phyloP scores from a whole-genome alignment of 2,888 invertebrate genomes.

The Limulus polyphemus region DNA sequence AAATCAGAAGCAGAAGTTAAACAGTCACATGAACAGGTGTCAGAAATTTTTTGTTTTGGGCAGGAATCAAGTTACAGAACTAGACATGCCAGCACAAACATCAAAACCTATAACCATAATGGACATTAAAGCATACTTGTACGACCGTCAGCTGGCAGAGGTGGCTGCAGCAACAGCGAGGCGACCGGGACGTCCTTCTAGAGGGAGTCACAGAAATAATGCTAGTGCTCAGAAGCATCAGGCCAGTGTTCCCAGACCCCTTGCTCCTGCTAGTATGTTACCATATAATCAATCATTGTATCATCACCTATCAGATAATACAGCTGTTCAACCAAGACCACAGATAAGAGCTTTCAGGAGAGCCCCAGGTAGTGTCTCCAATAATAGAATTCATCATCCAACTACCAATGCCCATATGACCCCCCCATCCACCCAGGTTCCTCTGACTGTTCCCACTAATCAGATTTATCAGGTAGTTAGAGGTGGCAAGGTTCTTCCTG shows the following conservation, averaged over 20 bases:
- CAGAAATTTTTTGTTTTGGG: conserved; percentile 79
- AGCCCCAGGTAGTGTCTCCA: not conserved
- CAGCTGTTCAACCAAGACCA: no score
- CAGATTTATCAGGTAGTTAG: conserved; percentile 1
- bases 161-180: not conserved
- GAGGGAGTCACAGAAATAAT: not conserved
- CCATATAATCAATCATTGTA: not conserved
- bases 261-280: not conserved
- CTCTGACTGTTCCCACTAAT: not conserved
- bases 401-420: not conserved
- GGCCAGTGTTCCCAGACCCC: not conserved
- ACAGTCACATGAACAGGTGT: conserved; percentile 74
- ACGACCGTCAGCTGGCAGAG: conserved; percentile 7
- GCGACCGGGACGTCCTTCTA: no score
- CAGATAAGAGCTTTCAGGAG: no score
- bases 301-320: no score
- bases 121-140: conserved; percentile 24
- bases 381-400: not conserved
- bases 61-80: conserved; percentile 59
- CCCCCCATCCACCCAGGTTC: not conserved
- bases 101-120: conserved; percentile 48
- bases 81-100: conserved; percentile 85
- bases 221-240: conserved; percentile 10
- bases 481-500: not conserved
- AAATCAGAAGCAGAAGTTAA: conserved; percentile 78